A percentile compares a stretch with the other conserved stretches of the same genome.
These are phyloP conservation scores for Morinoia aosen DNA, from an alignment of 2,888 invertebrate species.

Conservation along the genomic window DNA sequence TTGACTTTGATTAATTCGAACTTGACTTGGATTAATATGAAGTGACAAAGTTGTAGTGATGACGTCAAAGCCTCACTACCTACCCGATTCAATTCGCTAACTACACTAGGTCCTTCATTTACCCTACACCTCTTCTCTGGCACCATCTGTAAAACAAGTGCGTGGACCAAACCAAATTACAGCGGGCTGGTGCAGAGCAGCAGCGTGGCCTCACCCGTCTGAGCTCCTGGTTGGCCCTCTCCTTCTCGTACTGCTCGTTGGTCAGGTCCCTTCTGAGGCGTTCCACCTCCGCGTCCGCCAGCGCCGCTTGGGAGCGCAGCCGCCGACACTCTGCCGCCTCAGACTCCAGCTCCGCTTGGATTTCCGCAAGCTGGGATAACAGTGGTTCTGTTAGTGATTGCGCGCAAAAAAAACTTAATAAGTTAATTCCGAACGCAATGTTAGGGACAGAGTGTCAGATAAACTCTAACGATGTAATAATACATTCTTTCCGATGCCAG, in stretches of 20 bases:
- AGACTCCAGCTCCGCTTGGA: conserved; percentile 60
- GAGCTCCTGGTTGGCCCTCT: conserved; percentile 63
- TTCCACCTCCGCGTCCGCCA: conserved; percentile 62
- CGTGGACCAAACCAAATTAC: too few relatives aligned
- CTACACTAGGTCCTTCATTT: background rate
- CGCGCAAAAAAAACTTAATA: background rate
- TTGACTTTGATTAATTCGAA: too few relatives aligned
- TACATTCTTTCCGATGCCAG: too few relatives aligned
- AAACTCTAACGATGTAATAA: too few relatives aligned
- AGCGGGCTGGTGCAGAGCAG: too few relatives aligned
- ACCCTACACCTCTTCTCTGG: too few relatives aligned
- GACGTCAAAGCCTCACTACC: background rate
- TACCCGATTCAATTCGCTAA: background rate
- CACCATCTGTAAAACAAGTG: too few relatives aligned
- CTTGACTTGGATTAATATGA: too few relatives aligned
- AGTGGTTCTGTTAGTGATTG: background rate
- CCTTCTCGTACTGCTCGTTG: conserved; percentile 65
- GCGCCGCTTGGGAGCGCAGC: conserved; percentile 56
- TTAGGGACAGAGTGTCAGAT: too few relatives aligned
- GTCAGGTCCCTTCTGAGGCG: conserved; percentile 61
- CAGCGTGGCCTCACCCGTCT: conserved; percentile 59
- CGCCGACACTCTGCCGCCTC: conserved; percentile 61
- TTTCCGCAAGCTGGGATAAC: conserved; percentile 58
- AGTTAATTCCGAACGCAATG: background rate
- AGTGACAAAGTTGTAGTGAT: too few relatives aligned